These are phyloP conservation scores for Cyphomyrus discorhynchus DNA, from an alignment of 2,113 vertebrate genomes.

Conservation along the genomic window DNA sequence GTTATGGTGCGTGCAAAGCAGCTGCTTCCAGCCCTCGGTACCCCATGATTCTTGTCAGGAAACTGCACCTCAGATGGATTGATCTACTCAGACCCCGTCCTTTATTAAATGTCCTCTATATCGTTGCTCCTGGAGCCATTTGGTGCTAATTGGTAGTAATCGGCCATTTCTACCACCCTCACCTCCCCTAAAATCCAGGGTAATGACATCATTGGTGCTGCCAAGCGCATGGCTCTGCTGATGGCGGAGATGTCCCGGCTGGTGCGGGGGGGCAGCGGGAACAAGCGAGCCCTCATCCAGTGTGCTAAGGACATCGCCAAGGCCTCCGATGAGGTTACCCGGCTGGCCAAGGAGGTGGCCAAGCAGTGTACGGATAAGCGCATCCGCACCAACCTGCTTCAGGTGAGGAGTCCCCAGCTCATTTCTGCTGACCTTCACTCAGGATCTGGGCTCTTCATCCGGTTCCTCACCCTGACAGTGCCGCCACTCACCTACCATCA, in stretches of 20 bases:
- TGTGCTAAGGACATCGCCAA: constrained; percentile 98
- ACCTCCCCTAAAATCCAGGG: constrained; percentile 60
- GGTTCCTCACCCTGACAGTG: neutral
- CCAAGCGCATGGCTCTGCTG: constrained; percentile 93
- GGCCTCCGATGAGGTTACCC: constrained; percentile 92
- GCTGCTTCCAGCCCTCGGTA: neutral
- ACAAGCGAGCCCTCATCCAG: constrained; percentile 94
- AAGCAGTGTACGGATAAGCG: constrained; percentile 98
- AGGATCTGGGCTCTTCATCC: neutral
- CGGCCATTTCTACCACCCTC: neutral
- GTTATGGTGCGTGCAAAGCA: fast-evolving
- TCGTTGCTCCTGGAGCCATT: neutral
- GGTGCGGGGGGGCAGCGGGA: constrained; percentile 89
- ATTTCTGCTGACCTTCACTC: neutral
- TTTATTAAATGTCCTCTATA: neutral
- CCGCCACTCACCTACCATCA: too few species aligned
- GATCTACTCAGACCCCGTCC: neutral
- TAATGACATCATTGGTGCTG: constrained; percentile 95
- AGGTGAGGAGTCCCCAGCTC: constrained; percentile 35
- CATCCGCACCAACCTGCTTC: constrained; percentile 91
- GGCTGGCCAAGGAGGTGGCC: constrained; percentile 92
- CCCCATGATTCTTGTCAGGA: neutral
- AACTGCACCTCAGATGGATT: neutral
- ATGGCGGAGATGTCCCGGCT: constrained; percentile 99
- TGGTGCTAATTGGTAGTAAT: neutral